Base-by-base conservation (phyloP, 2,888 invertebrate species). In the Parelbella ahira region DNA sequence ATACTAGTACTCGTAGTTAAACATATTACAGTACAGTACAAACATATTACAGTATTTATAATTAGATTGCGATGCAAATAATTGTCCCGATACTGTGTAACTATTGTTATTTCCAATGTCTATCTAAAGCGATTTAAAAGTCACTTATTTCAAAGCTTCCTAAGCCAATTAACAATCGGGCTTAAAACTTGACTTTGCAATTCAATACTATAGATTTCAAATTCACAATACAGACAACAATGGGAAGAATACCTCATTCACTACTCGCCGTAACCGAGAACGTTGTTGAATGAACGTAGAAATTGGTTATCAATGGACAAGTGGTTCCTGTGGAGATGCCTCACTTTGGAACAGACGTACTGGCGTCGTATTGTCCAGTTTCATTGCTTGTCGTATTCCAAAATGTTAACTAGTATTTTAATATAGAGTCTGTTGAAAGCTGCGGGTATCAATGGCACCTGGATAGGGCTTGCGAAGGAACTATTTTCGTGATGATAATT, bases 221-320 rank as follows among this genome's bases (percentile, higher is more conserved):
- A 4, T 3, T 18, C 1, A 38, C 29, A 38, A 29, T 25, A 13
- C 4, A 2, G 4, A 6, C 8, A 12, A 41, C 41, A 41, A 39
- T 39, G 7, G 32, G 9, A 7, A 33, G 41, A 41, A 41, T 27
- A 13, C 9, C 15, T 27, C 41, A 33, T 41, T 41, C 41, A 41
- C n/a, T 18, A 5, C 12, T 27, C 2, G 30, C 41, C 41, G 33
- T 33, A 41, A 41, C 41, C 41, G 27, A 33, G 8, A 41, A 21
- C 7, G n/a, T n/a, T n/a, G n/a, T 11, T 49, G 49, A 49, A 49
- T 49, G 49, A 46, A 46, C 49, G 49, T 49, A 44, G 15, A 34
- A 34, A 30, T 12, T n/a, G 10, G n/a, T 46, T 37, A 34, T 47
- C 37, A 34, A 30, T 18, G 38, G 34, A 46, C 49, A 49, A 49